A percentile compares a stretch with the other conserved stretches of the same genome.
Conservation (phyloP, 2,797 vertebrate genomes). For the Cynodonichthys magdalenae region DNA sequence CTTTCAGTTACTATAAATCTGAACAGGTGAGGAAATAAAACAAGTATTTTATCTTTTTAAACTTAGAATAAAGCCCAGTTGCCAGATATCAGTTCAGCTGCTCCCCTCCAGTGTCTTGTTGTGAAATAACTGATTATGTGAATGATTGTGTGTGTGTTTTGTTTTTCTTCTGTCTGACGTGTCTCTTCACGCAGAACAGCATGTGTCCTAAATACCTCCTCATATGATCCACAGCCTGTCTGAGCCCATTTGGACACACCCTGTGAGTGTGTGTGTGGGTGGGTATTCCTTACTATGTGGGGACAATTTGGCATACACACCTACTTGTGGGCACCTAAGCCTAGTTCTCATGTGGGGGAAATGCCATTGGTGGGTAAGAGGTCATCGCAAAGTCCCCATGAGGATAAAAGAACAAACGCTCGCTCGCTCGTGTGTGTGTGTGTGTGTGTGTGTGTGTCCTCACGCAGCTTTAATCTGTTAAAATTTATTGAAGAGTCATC, state of each 20-base stretch:
- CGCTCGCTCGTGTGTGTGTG: constrained; percentile 13
- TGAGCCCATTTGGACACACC: constrained; percentile 32
- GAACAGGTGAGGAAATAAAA: constrained; percentile 83
- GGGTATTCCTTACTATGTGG: too few species aligned
- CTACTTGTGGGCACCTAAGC: too few species aligned
- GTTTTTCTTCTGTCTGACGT: neutral
- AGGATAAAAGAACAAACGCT: too few species aligned
- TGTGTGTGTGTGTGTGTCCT: constrained; percentile 13
- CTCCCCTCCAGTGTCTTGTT: neutral
- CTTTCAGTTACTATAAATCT: constrained; percentile 94
- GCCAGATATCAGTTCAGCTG: too few species aligned
- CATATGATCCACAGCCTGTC: constrained; percentile 18
- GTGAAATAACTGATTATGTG: neutral
- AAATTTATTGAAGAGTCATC: neutral
- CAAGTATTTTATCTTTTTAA: neutral
- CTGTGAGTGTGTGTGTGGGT: constrained; percentile 23
- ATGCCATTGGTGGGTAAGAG: too few species aligned
- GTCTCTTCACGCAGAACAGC: constrained; percentile 37
- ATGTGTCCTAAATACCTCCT: constrained; percentile 51
- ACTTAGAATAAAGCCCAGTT: too few species aligned
- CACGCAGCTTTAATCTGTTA: neutral
- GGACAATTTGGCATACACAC: too few species aligned
- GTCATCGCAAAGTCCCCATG: too few species aligned
- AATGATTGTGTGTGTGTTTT: constrained; percentile 3
- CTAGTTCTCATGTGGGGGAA: too few species aligned